A percentile compares a stretch with the other conserved stretches of the same genome.
Evolutionary conservation across 2,888 invertebrate genomes (phyloP).

Genomic region (Pyrrhosoma nymphula): DNA sequence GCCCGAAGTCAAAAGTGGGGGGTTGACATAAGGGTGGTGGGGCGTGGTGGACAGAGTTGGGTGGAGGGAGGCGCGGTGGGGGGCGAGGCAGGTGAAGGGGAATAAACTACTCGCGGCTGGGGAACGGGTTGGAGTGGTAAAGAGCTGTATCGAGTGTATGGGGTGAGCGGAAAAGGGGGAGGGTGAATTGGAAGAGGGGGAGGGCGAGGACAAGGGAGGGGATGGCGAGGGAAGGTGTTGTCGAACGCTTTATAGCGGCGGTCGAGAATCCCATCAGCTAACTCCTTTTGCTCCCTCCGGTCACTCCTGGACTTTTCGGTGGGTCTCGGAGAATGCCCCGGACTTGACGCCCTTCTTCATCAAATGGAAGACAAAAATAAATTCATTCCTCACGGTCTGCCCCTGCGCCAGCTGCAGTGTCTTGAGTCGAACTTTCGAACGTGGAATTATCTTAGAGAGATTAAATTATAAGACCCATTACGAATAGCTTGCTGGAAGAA

Average conservation of each 20-base stretch:
- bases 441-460: background rate
- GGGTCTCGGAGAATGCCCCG: background rate
- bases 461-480: background rate
- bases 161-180: too few relatives aligned
- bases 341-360: background rate
- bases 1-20: background rate
- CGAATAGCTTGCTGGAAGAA: background rate
- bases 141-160: background rate
- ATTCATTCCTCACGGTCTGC: background rate
- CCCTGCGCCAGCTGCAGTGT: background rate
- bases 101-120: background rate
- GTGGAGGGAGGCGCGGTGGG: background rate
- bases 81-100: background rate
- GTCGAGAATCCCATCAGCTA: background rate
- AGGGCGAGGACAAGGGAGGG: background rate
- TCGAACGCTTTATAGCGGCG: constrained; percentile 46
- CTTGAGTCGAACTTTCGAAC: background rate
- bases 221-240: background rate
- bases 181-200: background rate
- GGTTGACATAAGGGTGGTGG: background rate
- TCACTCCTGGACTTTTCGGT: background rate
- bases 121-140: constrained; percentile 16
- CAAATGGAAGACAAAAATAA: background rate
- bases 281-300: background rate
- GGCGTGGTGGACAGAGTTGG: background rate